Base-by-base conservation (phyloP, 2,113 vertebrate species). In the Diphyllodes magnificus region DNA sequence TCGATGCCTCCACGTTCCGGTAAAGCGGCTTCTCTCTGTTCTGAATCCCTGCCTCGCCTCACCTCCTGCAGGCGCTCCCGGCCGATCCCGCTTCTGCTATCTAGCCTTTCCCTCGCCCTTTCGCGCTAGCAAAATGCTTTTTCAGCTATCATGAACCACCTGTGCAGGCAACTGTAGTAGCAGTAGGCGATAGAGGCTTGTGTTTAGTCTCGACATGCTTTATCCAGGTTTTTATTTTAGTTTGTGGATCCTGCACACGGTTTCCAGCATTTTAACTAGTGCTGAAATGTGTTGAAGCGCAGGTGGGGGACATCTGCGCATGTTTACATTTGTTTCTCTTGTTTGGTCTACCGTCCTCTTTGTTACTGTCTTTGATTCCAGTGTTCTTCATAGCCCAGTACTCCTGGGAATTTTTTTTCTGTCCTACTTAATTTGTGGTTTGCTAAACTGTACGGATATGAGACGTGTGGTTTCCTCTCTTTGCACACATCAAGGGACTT, bases 221-320 rank as follows among this genome's bases (percentile, higher is more conserved):
- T 39, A 66, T 20, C 25, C 45, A 19, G 37, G 9, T 11, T 61
- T 84, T 82, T 22, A 53, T 30, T 53, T 68, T 17, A 66, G 31
- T 50, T 13, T 56, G 37, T 42, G 44, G 22, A 3, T 10, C 57
- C 42, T 23, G 44, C 44, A 2, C 15, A 2, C 0, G 1, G 23
- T 21, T 66, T 44, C 50, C 72, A 73, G 54, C 45, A 3, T 5
- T 21, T 47, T 61, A 56, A 15, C 2, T 49, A 31, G 20, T 2
- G 0, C 33, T 6, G 44, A 54, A 37, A 15, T 4, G 66, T 22
- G 40, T 25, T n/a, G 64, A 64, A n/a, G 59, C 0, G 0, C n/a
- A 19, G n/a, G 45, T 40, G 66, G 40, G 42, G 2, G 2, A 9
- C 21, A 57, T 72, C 27, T 25, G 10, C 19, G 51, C 6, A 1